Evolutionary conservation across 1,140 invertebrate species (phyloP).

Genomic region (Drosophila bipectinata): DNA sequence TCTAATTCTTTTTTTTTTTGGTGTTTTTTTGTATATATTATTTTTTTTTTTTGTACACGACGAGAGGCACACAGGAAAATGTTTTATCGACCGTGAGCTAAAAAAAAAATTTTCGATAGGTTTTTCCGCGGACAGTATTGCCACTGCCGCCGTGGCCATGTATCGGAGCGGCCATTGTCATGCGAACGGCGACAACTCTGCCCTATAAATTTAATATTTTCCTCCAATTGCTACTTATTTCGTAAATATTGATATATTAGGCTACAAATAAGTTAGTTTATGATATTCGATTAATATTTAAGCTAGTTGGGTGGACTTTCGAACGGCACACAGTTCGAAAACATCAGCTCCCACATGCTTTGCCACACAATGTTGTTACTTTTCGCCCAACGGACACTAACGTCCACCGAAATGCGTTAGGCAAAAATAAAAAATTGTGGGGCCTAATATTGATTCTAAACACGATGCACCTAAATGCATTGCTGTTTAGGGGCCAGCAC

Average conservation of each 20-base stretch:
- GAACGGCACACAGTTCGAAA: neutral
- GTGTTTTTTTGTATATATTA: constrained; percentile 46
- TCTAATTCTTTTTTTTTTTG: constrained; percentile 20
- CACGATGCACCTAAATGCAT: neutral
- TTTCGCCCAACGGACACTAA: constrained; percentile 61
- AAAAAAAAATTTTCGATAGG: constrained; percentile 58
- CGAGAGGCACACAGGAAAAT: constrained; percentile 61
- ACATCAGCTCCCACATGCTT: constrained; percentile 12
- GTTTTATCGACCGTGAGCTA: constrained; percentile 68
- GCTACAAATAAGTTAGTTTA: neutral
- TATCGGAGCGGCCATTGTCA: constrained; percentile 14
- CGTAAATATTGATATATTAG: neutral
- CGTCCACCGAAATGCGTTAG: constrained; percentile 8
- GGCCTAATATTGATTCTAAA: neutral
- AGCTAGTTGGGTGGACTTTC: neutral
- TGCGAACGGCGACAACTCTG: constrained; percentile 55
- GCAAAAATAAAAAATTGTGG: neutral
- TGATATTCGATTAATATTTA: neutral
- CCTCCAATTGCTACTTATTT: constrained; percentile 46
- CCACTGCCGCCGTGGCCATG: constrained; percentile 4
- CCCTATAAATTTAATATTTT: constrained; percentile 68
- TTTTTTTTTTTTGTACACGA: constrained; percentile 64
- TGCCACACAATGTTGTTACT: constrained; percentile 51
- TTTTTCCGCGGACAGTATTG: constrained; percentile 49
- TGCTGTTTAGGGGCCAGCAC: neutral